These are phyloP conservation scores for Hyposmocoma kahamanoa DNA, from an alignment of 1,140 invertebrate genomes.

Conservation along the genomic window DNA sequence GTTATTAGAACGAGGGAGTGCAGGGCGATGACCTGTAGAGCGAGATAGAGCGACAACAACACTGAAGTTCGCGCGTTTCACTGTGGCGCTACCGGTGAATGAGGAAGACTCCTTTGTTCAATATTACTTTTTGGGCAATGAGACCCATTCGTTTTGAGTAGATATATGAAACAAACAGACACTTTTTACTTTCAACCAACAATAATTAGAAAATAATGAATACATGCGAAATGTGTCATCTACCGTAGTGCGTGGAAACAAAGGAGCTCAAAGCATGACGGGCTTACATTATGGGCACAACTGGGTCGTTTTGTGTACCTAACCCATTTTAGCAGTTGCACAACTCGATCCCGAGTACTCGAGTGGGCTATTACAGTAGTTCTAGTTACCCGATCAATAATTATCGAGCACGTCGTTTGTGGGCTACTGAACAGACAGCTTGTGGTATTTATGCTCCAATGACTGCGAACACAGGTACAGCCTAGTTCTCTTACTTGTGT, in stretches of 20 bases:
- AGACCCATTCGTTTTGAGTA: too few species aligned
- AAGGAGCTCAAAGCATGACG: constrained; percentile 36
- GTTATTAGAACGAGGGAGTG: constrained; percentile 65
- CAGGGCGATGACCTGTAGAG: constrained; percentile 65
- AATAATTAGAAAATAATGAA: too few species aligned
- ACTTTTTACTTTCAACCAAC: too few species aligned
- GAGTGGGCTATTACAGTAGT: constrained; percentile 35
- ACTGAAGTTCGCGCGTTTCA: constrained; percentile 60
- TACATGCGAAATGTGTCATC: constrained; percentile 1
- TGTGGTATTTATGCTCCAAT: background rate
- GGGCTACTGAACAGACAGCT: background rate
- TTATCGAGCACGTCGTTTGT: constrained; percentile 14
- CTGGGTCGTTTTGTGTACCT: constrained; percentile 49
- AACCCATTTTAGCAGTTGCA: constrained; percentile 58
- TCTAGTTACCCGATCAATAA: constrained; percentile 32
- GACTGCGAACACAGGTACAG: background rate
- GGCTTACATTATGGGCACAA: constrained; percentile 22
- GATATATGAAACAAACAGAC: too few species aligned
- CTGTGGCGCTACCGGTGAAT: constrained; percentile 20
- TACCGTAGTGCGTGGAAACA: constrained; percentile 25
- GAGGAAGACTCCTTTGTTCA: constrained; percentile 2
- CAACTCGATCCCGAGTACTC: constrained; percentile 41
- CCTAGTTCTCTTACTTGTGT: too few species aligned
- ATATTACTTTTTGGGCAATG: too few species aligned
- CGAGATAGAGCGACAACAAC: constrained; percentile 67